Conservation (phyloP, 2,888 invertebrate species). For the Notodonta ziczac region DNA sequence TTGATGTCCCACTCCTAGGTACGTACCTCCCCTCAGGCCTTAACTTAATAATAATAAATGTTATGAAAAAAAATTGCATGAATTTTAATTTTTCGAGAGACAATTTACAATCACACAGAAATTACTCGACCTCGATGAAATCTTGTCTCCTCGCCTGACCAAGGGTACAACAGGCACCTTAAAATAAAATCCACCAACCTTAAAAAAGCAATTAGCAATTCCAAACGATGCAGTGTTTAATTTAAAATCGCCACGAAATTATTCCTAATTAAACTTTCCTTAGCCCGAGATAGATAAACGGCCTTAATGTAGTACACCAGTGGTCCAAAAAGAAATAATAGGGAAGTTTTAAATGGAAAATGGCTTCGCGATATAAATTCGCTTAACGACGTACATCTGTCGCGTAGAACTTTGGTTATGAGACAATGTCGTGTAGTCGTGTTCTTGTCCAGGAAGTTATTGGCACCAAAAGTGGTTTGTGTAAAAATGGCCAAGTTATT, state of each 20-base stretch:
- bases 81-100: too few relatives aligned
- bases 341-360: slow-evolving; percentile 50
- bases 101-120: too few relatives aligned
- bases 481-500: too few relatives aligned
- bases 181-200: too few relatives aligned
- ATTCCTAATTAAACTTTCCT: slow-evolving; percentile 45
- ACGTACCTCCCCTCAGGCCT: too few relatives aligned
- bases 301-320: not conserved
- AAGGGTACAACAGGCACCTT: too few relatives aligned
- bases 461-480: too few relatives aligned
- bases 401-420: slow-evolving; percentile 13
- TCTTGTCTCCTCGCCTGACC: too few relatives aligned
- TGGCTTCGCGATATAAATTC: slow-evolving; percentile 52
- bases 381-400: slow-evolving; percentile 46
- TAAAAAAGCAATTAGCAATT: slow-evolving; percentile 21
- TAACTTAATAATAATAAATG: too few relatives aligned
- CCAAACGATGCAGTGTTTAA: slow-evolving; percentile 15
- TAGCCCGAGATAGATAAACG: slow-evolving; percentile 19
- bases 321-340: slow-evolving; percentile 21
- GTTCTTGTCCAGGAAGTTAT: not conserved
- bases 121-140: too few relatives aligned
- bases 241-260: slow-evolving; percentile 33
- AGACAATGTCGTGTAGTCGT: not conserved
- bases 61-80: too few relatives aligned
- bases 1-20: too few relatives aligned